Conservation (phyloP, 2,797 vertebrate genomes). For the Dendrocincla tyrannina region DNA sequence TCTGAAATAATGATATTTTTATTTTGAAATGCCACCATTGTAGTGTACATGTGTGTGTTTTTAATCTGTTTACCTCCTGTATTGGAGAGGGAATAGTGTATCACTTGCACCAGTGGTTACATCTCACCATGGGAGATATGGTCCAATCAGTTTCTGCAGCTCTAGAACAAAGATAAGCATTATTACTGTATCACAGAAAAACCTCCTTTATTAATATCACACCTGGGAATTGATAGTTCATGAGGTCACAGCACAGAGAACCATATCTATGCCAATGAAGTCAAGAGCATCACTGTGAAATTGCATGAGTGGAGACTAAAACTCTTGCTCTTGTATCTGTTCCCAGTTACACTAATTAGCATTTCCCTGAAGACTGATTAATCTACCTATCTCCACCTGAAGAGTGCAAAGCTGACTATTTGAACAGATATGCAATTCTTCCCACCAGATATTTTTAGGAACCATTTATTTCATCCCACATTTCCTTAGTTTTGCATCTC, state of each 20-base stretch:
- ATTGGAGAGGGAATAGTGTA: background rate
- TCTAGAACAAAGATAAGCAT: background rate
- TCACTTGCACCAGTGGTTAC: background rate
- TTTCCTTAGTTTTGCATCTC: background rate
- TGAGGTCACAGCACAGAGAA: background rate
- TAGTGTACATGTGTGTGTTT: background rate
- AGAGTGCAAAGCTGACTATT: background rate
- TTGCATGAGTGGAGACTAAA: background rate
- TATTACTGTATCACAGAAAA: conserved; percentile 13
- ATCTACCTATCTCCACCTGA: background rate
- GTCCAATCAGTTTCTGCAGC: background rate
- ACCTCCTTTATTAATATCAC: background rate
- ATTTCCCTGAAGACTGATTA: background rate
- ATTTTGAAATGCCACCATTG: background rate
- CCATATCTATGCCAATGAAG: background rate
- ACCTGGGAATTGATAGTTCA: background rate
- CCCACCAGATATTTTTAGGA: background rate
- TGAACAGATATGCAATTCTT: background rate
- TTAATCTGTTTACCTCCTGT: background rate
- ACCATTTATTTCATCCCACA: background rate
- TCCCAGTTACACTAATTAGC: background rate
- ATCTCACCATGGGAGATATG: background rate
- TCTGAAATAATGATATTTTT: background rate
- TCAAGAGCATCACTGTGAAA: background rate
- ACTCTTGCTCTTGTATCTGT: background rate